Conservation (phyloP, 1,140 invertebrate species). For the Hylyphantes graminicola region DNA sequence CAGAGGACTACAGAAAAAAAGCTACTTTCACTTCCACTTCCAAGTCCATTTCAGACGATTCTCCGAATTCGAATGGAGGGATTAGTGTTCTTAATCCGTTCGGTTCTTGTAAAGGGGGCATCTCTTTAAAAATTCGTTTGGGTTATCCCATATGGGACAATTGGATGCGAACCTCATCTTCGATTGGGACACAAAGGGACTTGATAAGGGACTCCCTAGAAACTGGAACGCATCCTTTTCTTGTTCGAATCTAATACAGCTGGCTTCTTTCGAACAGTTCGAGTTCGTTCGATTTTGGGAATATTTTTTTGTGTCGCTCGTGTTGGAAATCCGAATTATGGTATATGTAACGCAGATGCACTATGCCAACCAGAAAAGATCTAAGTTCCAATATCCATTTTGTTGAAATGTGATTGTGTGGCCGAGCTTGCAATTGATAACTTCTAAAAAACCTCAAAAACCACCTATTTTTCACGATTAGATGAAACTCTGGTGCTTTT, state of each 20-base stretch:
- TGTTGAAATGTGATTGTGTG: no score
- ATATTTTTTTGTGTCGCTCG: no score
- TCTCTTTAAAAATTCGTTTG: constrained; percentile 55
- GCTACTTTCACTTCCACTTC: constrained; percentile 53
- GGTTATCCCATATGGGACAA: constrained; percentile 5
- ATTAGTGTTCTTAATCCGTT: constrained; percentile 54
- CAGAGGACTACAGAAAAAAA: constrained; percentile 26
- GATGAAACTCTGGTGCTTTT: no score
- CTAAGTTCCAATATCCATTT: no score
- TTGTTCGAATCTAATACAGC: background rate
- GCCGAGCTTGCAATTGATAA: no score
- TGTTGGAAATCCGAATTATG: no score
- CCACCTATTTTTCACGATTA: no score
- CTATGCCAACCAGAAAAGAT: no score
- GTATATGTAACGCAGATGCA: no score
- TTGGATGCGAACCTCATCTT: constrained; percentile 32
- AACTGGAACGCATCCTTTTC: constrained; percentile 27
- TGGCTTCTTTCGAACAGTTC: background rate
- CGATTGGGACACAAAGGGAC: constrained; percentile 35
- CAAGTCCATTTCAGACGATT: constrained; percentile 55
- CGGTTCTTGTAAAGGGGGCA: constrained; percentile 25
- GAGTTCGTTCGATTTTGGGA: no score
- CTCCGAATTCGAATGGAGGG: constrained; percentile 37
- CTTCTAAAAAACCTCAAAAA: no score
- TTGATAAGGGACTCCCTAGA: constrained; percentile 45